Evolutionary conservation across 1,140 invertebrate genomes (phyloP), one percentile per base, ranked within the genome.

Genomic region (Chironomus tepperi): DNA sequence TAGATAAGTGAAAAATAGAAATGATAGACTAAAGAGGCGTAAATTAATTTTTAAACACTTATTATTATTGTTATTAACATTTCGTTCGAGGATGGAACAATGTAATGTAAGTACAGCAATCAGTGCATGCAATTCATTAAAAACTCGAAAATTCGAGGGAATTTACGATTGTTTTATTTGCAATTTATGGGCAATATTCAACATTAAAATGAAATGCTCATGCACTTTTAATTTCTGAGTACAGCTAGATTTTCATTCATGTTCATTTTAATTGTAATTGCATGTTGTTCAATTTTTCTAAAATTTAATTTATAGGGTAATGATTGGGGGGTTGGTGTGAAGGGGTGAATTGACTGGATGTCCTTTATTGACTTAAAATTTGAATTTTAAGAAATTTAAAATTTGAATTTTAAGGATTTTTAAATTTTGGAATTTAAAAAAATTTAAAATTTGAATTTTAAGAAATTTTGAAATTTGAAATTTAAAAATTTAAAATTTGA

Each of bases 21-120:
- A 57, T n/a, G 12, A 57, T n/a, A 12, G n/a, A 57, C n/a, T 57
- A 5, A 5, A n/a, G 12, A 57, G 47, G 47, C 47, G 47, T 57
- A 57, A 57, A 57, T 57, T 57, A 57, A 57, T 57, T 57, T 57
- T 57, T 57, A 57, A 57, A 57, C 47, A 57, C 47, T 57, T 57
- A 57, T 57, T 12, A 57, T 57, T 57, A 57, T 57, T 12, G n/a
- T 57, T 57, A 57, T 57, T 57, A 47, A 57, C 47, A 8, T 8
- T n/a, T 9, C 12, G 7, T n/a, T 5, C 47, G 47, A 12, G 47
- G n/a, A 57, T 57, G 47, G 47, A 57, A 57, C 47, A 57, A 57
- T 57, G 47, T 57, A 57, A 57, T 57, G 47, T 57, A 57, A 57
- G 43, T 10, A n/a, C n/a, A n/a, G 47, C 12, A 57, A 57, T 57